Conservation (phyloP, 1,140 invertebrate genomes). For the Drosophila guanche region DNA sequence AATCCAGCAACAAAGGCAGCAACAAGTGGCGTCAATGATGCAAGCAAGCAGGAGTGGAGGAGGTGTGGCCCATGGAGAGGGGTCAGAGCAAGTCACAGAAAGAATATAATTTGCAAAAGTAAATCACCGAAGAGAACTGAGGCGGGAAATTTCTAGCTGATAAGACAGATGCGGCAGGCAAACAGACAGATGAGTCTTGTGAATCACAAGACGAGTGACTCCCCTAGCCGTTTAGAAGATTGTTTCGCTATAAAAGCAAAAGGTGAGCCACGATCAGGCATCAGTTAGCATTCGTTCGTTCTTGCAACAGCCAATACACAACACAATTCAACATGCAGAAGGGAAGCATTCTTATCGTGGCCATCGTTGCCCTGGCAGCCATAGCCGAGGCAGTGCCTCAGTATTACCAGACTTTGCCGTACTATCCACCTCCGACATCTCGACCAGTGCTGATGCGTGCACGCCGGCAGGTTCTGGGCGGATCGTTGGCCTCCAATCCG, state of each 20-base stretch:
- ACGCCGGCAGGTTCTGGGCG: conserved; percentile 65
- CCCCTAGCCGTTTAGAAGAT: not conserved
- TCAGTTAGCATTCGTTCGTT: conserved; percentile 30
- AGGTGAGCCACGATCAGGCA: conserved; percentile 7
- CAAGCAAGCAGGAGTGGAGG: conserved; percentile 2
- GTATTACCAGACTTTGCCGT: conserved; percentile 37
- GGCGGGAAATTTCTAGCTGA: conserved; percentile 48
- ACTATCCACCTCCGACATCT: conserved; percentile 45
- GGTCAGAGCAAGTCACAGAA: conserved; percentile 11
- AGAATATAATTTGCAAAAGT: conserved; percentile 15
- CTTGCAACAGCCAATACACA: conserved; percentile 18
- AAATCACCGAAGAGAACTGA: conserved; percentile 26
- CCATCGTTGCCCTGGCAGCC: conserved; percentile 49
- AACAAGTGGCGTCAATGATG: conserved; percentile 40
- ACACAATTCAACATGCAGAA: conserved; percentile 49
- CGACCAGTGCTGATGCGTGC: conserved; percentile 49
- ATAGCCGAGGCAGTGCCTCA: conserved; percentile 56
- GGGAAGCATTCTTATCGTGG: conserved; percentile 50
- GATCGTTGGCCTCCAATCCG: conserved; percentile 64
- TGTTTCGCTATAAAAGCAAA: conserved; percentile 29
- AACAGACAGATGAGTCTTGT: conserved; percentile 28
- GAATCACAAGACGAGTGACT: conserved; percentile 49
- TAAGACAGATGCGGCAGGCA: conserved; percentile 30
- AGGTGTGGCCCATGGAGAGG: conserved; percentile 2
- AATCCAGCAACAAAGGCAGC: conserved; percentile 19